Base-by-base conservation (phyloP, 2,113 vertebrate species). In the Neogobius melanostomus region DNA sequence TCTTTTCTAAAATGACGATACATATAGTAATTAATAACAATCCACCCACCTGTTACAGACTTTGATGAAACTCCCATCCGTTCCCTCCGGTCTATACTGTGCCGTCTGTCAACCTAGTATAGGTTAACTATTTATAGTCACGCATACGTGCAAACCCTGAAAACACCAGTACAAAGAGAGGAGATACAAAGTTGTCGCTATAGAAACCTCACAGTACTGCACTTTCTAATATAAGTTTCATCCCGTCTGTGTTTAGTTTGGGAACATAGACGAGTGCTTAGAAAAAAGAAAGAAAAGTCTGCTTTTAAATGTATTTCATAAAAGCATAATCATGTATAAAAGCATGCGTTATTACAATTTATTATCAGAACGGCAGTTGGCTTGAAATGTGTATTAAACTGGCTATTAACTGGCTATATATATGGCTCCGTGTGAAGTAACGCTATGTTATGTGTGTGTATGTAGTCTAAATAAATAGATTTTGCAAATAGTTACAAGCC, bases 181-280 rank as follows among this genome's bases (percentile, higher is more conserved):
- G 59, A 45, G 14, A n/a, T 61, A 10, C 59, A 61, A 44, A 45
- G 42, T 45, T 8, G 59, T 61, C 42, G 59, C 59, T 61, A 61
- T 61, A 61, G 59, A 44, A 61, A 61, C 59, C 36, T 15, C 36
- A 60, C 11, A 60, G 57, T 57, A 60, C 57, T 59, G 21, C 50
- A 36, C 11, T 36, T 11, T 36, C 42, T 11, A 8, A 59, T 59
- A 42, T 11, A 59, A 59, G 11, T 43, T 60, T 15, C 9, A 28
- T 56, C 10, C 9, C 53, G 28, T 56, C 17, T 60, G 2, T 15
- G 17, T 56, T 59, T 42, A 43, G 36, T 60, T 60, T 60, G 2
- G 8, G 28, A 8, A 43, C 15, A 60, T 15, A 60, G 11, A 57
- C 36, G 11, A 57, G 2, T 21, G 53, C 21, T 56, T 9, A 21